Base-by-base conservation (phyloP, 2,113 vertebrate species). In the Oreochromis tanganicae region DNA sequence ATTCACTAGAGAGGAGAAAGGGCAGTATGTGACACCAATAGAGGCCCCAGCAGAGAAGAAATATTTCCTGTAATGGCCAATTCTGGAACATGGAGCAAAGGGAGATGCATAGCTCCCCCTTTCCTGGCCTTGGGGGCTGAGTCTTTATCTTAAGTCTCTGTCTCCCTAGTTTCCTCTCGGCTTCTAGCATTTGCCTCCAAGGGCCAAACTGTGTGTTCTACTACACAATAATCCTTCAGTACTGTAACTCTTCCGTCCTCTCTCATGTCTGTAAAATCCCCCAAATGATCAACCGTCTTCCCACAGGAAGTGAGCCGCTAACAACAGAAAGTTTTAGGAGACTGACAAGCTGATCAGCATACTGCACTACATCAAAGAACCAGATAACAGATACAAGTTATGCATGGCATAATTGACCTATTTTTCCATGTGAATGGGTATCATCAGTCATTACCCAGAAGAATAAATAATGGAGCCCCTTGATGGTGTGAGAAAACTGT, bases 151-250 rank as follows among this genome's bases (percentile, higher is more conserved):
- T 82, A 46, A 43, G 56, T 87, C 38, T 61, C 52, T 81, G 83
- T 52, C 89, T 66, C 71, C 56, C 88, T 82, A 5, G 78, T 87
- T 88, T 93, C 83, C 94, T 87, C 79, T 89, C 75, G 43, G 90
- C 85, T 87, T 87, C 19, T 17, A 87, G 89, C 82, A 48, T 50
- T 83, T 34, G 84, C 84, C 91, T 88, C 89, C 41, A 82, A 85
- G 89, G 91, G 90, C 82, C 63, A 32, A 84, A 82, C 71, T 87
- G 84, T 87, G 91, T 73, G 87, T 91, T 92, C 87, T 85, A 75
- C 81, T 10, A 27, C 83, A 94, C 92, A 95, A 93, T 94, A 59
- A 85, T 29, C 78, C 88, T 93, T 83, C 90, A 92, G 91, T 93
- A 79, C 63, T 82, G 75, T 14, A 55, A 84, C 85, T 46, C 80